A percentile compares a stretch with the other conserved stretches of the same genome.
Conservation (phyloP, 1,140 invertebrate genomes). For the Luehdorfia chinensis region DNA sequence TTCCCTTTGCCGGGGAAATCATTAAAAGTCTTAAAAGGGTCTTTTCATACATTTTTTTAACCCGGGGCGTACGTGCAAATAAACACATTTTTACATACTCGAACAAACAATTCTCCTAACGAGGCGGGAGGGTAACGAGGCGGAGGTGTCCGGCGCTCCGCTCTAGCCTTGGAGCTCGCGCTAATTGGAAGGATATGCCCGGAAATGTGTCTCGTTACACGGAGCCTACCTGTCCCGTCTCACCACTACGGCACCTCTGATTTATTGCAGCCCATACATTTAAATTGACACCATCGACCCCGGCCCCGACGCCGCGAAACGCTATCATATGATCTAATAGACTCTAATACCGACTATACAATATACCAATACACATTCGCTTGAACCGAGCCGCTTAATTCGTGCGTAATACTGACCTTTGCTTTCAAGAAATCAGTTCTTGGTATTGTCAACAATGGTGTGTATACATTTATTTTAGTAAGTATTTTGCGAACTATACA, state of each 20-base stretch:
- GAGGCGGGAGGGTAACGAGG: slow-evolving; percentile 66
- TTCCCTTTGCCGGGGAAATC: slow-evolving; percentile 76
- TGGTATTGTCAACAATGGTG: not conserved
- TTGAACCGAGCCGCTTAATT: not conserved
- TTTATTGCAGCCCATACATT: slow-evolving; percentile 50
- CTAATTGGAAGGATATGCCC: slow-evolving; percentile 66
- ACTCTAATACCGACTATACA: slow-evolving; percentile 3
- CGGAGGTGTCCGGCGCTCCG: slow-evolving; percentile 41
- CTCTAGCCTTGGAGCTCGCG: slow-evolving; percentile 26
- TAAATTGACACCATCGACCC: slow-evolving; percentile 46
- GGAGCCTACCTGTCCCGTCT: slow-evolving; percentile 31
- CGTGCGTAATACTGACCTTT: slow-evolving; percentile 10
- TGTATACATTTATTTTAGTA: no score
- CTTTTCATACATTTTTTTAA: slow-evolving; percentile 75
- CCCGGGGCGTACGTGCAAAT: slow-evolving; percentile 74
- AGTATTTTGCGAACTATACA: no score
- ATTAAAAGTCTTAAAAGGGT: slow-evolving; percentile 78
- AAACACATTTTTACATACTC: slow-evolving; percentile 77
- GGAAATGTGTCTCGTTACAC: slow-evolving; percentile 64
- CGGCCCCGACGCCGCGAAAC: slow-evolving; percentile 10
- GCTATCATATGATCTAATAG: slow-evolving; percentile 16
- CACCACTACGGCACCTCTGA: slow-evolving; percentile 46
- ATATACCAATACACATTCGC: slow-evolving; percentile 12
- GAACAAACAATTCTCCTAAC: slow-evolving; percentile 76
- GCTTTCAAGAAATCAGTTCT: slow-evolving; percentile 4